phyloP scores from a whole-genome alignment of 2,113 vertebrate species.

The Thamnophis sirtalis region DNA sequence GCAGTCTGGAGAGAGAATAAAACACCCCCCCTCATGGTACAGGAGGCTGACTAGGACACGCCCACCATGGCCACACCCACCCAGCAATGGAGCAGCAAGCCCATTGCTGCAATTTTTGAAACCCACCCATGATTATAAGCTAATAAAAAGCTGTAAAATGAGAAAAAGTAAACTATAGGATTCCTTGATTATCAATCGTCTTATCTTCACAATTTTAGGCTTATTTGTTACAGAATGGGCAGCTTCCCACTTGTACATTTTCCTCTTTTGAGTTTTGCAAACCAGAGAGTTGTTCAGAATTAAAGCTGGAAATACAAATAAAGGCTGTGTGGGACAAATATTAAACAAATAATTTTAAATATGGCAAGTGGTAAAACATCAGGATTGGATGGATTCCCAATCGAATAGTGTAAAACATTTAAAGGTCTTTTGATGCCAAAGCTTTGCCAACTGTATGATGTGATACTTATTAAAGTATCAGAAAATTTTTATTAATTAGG shows the following conservation, averaged over 20 bases:
- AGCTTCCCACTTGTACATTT: neutral
- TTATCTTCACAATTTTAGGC: neutral
- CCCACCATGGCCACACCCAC: too few species aligned
- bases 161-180: neutral
- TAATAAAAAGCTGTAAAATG: too few species aligned
- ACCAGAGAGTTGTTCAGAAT: neutral
- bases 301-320: neutral
- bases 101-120: too few species aligned
- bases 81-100: too few species aligned
- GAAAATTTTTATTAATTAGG: too few species aligned
- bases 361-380: neutral
- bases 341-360: neutral
- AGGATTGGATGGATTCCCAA: neutral
- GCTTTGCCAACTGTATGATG: neutral
- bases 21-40: too few species aligned
- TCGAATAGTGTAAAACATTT: neutral
- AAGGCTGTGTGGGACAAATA: neutral
- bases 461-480: neutral
- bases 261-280: neutral
- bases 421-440: neutral
- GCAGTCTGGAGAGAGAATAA: too few species aligned
- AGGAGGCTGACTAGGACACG: too few species aligned
- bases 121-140: too few species aligned
- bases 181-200: neutral
- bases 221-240: neutral